Base-by-base conservation (phyloP, 2,113 vertebrate species). In the Campylorhamphus procurvoides region DNA sequence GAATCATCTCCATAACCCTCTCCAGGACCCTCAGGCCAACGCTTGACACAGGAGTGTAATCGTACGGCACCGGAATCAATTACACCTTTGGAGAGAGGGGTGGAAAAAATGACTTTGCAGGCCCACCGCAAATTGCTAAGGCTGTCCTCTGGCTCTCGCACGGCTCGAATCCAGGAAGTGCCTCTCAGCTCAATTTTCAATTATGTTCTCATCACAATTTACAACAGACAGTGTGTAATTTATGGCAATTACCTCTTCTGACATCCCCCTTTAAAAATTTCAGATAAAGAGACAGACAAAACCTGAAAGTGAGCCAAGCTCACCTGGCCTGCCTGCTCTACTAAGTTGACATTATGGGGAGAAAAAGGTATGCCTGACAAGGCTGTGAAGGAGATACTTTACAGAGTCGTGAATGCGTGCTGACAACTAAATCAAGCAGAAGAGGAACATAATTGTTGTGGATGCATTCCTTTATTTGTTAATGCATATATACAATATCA, bases 351-450 rank as follows among this genome's bases (percentile, higher is more conserved):
- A 77, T 82, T 92, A 84, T 12, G 71, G 93, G 81, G 87, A 96
- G 89, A 88, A 93, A 68, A 95, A 95, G 72, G 75, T 86, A 88
- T 10, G 64, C 74, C 55, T 92, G 89, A 95, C 59, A 93, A 84
- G 93, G 90, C 91, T 90, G 94, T 68, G 94, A 91, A 94, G 96
- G 94, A 96, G 96, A 97, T 95, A 83, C 74, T 91, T 95, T 94
- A 96, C 94, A 77, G 78, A 87, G 73, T 47, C 53, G 0, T 97
- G 94, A 97, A 95, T 94, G 91, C 87, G 37, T 90, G 93, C 94
- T 98, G 97, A 98, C 96, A 97, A 97, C 95, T 95, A 97, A 96
- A 92, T 94, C 94, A 96, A 97, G 97, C 96, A 97, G 95, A 96
- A 96, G 94, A 89, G 95, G 87, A 76, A 72, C 64, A 39, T 92